Evolutionary conservation across 2,888 invertebrate genomes (phyloP).

Genomic region (Parnassius smintheus): DNA sequence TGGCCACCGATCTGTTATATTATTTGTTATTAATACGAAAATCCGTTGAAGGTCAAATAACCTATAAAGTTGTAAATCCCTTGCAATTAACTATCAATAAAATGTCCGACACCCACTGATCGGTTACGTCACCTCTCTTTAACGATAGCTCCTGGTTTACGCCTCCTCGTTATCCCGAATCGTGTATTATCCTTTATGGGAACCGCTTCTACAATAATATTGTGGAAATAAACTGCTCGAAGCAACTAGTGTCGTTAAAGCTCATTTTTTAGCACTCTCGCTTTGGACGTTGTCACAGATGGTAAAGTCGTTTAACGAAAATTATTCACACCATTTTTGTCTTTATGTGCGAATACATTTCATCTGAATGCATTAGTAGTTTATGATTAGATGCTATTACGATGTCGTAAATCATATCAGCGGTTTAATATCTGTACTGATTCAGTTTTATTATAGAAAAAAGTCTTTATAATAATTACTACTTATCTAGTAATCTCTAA

Average conservation of each 20-base stretch:
- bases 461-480: no score
- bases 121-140: slow-evolving; percentile 6
- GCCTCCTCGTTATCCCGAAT: slow-evolving; percentile 43
- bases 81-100: slow-evolving; percentile 41
- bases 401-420: slow-evolving; percentile 12
- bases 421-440: background rate
- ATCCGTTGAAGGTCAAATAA: background rate
- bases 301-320: slow-evolving; percentile 32
- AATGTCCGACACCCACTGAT: slow-evolving; percentile 18
- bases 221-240: slow-evolving; percentile 44
- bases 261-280: slow-evolving; percentile 34
- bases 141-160: slow-evolving; percentile 33
- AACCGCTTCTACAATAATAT: slow-evolving; percentile 46
- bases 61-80: slow-evolving; percentile 25
- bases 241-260: slow-evolving; percentile 49
- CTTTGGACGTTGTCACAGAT: slow-evolving; percentile 29
- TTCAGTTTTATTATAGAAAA: no score
- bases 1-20: no score
- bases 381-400: slow-evolving; percentile 14
- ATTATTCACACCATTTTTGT: slow-evolving; percentile 30
- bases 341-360: slow-evolving; percentile 27
- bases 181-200: slow-evolving; percentile 55
- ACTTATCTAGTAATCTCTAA: no score
- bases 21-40: no score
- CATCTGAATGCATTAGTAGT: slow-evolving; percentile 24